Conservation (phyloP, 2,113 vertebrate genomes). For the Varanus komodoensis region DNA sequence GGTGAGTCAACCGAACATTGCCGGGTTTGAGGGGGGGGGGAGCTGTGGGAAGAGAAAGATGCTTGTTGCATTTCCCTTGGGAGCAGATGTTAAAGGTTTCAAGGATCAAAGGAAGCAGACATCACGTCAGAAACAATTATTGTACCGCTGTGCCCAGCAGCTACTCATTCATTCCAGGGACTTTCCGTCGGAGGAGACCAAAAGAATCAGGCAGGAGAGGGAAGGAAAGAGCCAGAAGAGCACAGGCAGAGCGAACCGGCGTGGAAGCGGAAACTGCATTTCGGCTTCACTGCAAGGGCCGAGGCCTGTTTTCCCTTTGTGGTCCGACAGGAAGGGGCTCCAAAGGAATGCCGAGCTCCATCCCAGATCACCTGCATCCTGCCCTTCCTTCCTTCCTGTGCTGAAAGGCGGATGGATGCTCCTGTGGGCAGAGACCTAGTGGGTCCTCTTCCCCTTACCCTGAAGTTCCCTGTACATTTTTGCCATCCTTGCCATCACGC, state of each 20-base stretch:
- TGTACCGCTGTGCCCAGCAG: rapidly evolving
- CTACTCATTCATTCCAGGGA: not conserved
- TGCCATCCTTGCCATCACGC: not conserved
- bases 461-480: not conserved
- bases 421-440: not conserved
- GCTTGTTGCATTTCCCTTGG: not conserved
- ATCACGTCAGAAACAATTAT: not conserved
- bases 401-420: not conserved
- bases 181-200: not conserved
- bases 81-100: conserved; percentile 13
- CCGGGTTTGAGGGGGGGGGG: too few relatives aligned
- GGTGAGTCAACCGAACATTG: not conserved
- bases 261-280: not conserved
- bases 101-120: not conserved
- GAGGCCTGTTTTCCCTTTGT: not conserved
- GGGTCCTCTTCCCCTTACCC: not conserved
- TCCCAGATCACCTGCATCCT: too few relatives aligned
- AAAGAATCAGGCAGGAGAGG: not conserved
- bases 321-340: not conserved
- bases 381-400: not conserved
- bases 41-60: too few relatives aligned
- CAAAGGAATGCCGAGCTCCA: too few relatives aligned
- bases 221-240: not conserved
- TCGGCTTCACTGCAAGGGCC: not conserved
- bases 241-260: not conserved